phyloP scores from a whole-genome alignment of 2,888 invertebrate genomes.

The Papilio protenor region DNA sequence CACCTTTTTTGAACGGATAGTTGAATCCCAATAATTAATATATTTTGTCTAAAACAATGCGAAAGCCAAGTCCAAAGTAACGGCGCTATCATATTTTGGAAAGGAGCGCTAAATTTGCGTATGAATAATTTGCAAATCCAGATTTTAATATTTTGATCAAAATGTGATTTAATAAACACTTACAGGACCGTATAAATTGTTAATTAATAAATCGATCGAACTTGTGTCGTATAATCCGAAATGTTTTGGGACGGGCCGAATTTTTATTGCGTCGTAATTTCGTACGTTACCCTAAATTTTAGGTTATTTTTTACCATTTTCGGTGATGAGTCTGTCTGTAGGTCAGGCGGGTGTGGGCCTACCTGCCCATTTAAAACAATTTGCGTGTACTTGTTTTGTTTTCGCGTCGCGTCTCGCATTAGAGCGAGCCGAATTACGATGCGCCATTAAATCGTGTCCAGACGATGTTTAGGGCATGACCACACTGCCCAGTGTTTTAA shows the following conservation, averaged over 20 bases:
- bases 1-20: not conserved
- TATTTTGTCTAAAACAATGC: not conserved
- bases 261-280: slow-evolving; percentile 45
- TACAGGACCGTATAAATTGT: slow-evolving; percentile 23
- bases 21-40: not conserved
- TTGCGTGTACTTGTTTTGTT: slow-evolving; percentile 72
- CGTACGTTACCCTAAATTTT: slow-evolving; percentile 45
- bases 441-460: slow-evolving; percentile 66
- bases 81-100: not conserved
- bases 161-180: slow-evolving; percentile 3
- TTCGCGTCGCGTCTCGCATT: slow-evolving; percentile 63
- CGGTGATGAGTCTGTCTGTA: slow-evolving; percentile 73
- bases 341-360: slow-evolving; percentile 77
- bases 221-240: slow-evolving; percentile 17
- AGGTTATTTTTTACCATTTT: slow-evolving; percentile 64
- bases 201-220: slow-evolving; percentile 23
- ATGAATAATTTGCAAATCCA: not conserved
- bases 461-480: slow-evolving; percentile 56
- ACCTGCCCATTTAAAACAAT: slow-evolving; percentile 83
- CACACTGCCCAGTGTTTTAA: slow-evolving; percentile 45
- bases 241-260: slow-evolving; percentile 10
- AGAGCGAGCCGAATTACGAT: slow-evolving; percentile 66
- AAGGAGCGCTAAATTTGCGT: not conserved
- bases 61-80: not conserved
- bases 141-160: slow-evolving; percentile 2